Percentiles rank a stretch among this genome's conserved stretches.
Evolutionary conservation across 2,113 vertebrate genomes (phyloP).

Genomic region (Thymallus thymallus): DNA sequence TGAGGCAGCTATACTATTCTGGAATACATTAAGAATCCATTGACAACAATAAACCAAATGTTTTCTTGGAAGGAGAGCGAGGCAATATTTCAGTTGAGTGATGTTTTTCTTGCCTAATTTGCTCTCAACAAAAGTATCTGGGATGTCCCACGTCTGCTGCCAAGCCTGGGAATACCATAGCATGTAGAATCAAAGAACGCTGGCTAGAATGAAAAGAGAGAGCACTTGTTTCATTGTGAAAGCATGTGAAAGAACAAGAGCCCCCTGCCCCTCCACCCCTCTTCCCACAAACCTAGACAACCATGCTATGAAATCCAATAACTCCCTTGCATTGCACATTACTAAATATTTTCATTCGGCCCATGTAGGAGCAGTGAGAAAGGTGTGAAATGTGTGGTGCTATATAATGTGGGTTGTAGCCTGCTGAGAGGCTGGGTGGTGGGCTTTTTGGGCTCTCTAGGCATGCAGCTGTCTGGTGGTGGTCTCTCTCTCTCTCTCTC

Average conservation of each 20-base stretch:
- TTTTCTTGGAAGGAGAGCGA: slow-evolving; percentile 40
- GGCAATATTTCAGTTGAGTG: slow-evolving; percentile 36
- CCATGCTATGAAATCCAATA: slow-evolving; percentile 38
- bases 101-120: slow-evolving; percentile 46
- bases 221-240: slow-evolving; percentile 8
- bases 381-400: slow-evolving; percentile 4
- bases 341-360: neutral
- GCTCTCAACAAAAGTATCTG: slow-evolving; percentile 29
- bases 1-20: slow-evolving; percentile 30
- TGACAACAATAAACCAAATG: slow-evolving; percentile 47
- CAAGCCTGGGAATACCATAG: too few relatives aligned
- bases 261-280: too few relatives aligned
- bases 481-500: neutral
- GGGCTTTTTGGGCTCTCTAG: slow-evolving; percentile 14
- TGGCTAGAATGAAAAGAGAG: too few relatives aligned
- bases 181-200: too few relatives aligned
- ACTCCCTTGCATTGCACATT: slow-evolving; percentile 21
- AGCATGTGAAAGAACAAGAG: slow-evolving; percentile 11
- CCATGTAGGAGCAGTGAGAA: slow-evolving; percentile 2
- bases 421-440: slow-evolving; percentile 16
- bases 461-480: slow-evolving; percentile 33
- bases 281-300: slow-evolving; percentile 4
- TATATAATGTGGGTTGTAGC: slow-evolving; percentile 19
- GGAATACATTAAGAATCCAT: slow-evolving; percentile 44
- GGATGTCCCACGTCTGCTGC: slow-evolving; percentile 17